Evolutionary conservation across 1,140 invertebrate species (phyloP).

Genomic region (Luehdorfia chinensis): DNA sequence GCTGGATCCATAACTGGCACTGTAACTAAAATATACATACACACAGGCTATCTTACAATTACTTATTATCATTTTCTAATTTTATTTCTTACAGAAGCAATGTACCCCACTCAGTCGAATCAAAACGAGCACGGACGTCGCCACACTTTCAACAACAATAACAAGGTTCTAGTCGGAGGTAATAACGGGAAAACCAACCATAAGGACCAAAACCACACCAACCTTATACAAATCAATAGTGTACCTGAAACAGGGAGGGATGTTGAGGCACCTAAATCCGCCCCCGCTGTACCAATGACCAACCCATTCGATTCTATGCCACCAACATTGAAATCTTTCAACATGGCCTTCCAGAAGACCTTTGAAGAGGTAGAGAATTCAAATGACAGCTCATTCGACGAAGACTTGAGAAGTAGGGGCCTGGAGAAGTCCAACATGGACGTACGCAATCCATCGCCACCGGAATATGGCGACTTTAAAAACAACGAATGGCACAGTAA

Average conservation of each 20-base stretch:
- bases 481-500: conserved; percentile 32
- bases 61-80: too few relatives aligned
- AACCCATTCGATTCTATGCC: conserved; percentile 1
- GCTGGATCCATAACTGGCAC: too few relatives aligned
- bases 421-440: conserved; percentile 23
- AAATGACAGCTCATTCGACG: conserved; percentile 35
- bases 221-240: conserved; percentile 45
- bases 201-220: conserved; percentile 35
- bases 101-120: conserved; percentile 36
- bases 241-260: not conserved
- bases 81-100: conserved; percentile 44
- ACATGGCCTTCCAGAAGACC: conserved; percentile 8
- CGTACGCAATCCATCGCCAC: conserved; percentile 27
- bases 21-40: too few relatives aligned
- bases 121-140: conserved; percentile 30
- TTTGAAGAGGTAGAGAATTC: conserved; percentile 19
- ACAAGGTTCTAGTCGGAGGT: conserved; percentile 66
- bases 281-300: conserved; percentile 20
- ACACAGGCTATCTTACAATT: too few relatives aligned
- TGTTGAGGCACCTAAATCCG: conserved; percentile 25
- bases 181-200: conserved; percentile 43
- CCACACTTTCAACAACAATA: conserved; percentile 59
- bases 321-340: conserved; percentile 8
- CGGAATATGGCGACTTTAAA: conserved; percentile 34
- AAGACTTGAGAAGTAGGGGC: conserved; percentile 36